phyloP scores from a whole-genome alignment of 1,140 invertebrate species.

The Thaumetopoea pityocampa region DNA sequence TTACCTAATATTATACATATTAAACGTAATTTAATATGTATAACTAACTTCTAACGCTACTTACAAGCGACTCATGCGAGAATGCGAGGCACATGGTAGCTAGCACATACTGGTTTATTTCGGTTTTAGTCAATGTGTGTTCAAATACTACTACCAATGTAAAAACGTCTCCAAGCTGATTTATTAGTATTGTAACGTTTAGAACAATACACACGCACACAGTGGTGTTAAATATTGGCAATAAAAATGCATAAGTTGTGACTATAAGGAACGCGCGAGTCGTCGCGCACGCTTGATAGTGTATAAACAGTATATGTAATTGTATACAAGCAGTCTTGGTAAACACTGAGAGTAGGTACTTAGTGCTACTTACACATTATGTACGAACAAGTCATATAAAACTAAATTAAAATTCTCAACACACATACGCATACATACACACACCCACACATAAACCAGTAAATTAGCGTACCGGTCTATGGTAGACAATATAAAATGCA shows the following conservation, averaged over 20 bases:
- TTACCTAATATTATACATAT: no score
- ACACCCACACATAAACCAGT: no score
- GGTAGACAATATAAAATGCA: conserved; percentile 72
- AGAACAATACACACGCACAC: conserved; percentile 45
- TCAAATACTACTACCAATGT: no score
- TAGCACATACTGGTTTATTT: no score
- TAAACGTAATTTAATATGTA: no score
- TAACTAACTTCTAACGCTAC: no score
- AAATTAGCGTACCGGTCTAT: conserved; percentile 48
- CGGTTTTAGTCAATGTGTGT: no score
- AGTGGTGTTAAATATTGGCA: conserved; percentile 64
- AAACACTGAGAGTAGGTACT: conserved; percentile 73
- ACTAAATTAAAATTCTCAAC: conserved; percentile 62
- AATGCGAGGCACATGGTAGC: no score
- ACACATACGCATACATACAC: no score
- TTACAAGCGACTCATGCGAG: no score
- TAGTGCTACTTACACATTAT: conserved; percentile 67
- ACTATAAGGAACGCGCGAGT: conserved; percentile 57
- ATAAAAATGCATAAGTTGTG: conserved; percentile 74
- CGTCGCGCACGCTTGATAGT: conserved; percentile 49
- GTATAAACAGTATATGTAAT: conserved; percentile 71
- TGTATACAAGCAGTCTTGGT: conserved; percentile 74
- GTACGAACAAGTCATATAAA: conserved; percentile 63
- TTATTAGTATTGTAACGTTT: conserved; percentile 39
- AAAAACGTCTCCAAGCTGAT: no score